Percentiles rank a stretch among this genome's conserved stretches.
Conservation (phyloP, 2,888 invertebrate species). For the Fabriciana adippe region DNA sequence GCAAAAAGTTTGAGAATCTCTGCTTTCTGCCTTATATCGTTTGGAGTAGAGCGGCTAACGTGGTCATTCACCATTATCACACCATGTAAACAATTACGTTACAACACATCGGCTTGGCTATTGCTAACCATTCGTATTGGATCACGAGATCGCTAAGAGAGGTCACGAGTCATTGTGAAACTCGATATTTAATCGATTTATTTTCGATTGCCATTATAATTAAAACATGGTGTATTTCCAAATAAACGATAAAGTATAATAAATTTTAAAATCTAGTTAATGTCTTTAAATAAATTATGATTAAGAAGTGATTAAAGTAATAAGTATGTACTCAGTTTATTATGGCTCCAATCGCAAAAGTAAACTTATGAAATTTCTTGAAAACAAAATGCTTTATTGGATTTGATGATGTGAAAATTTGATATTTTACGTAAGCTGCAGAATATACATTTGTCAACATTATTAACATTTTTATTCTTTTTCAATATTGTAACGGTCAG, state of each 20-base stretch:
- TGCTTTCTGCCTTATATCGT: background rate
- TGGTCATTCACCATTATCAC: slow-evolving; percentile 9
- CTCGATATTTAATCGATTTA: slow-evolving; percentile 24
- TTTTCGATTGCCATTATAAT: slow-evolving; percentile 17
- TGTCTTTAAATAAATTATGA: too few species aligned
- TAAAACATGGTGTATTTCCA: slow-evolving; percentile 9
- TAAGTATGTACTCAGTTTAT: too few species aligned
- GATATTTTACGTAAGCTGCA: too few species aligned
- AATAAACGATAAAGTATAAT: background rate
- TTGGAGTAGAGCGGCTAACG: background rate
- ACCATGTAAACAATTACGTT: slow-evolving; percentile 25
- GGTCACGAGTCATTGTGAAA: slow-evolving; percentile 28
- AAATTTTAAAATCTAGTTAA: too few species aligned
- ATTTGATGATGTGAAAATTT: too few species aligned
- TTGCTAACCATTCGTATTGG: slow-evolving; percentile 17
- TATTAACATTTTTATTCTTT: too few species aligned
- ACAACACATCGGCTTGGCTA: slow-evolving; percentile 16
- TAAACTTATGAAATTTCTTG: too few species aligned
- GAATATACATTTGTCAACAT: too few species aligned
- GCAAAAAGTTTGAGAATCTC: background rate
- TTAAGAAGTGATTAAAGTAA: too few species aligned
- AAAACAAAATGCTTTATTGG: too few species aligned
- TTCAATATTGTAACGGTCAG: too few species aligned
- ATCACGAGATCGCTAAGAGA: slow-evolving; percentile 24
- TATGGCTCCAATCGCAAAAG: too few species aligned